A percentile compares a stretch with the other conserved stretches of the same genome.
These are phyloP conservation scores for Daubentonia madagascariensis DNA, from an alignment of 2,113 vertebrate species.

Conservation along the genomic window DNA sequence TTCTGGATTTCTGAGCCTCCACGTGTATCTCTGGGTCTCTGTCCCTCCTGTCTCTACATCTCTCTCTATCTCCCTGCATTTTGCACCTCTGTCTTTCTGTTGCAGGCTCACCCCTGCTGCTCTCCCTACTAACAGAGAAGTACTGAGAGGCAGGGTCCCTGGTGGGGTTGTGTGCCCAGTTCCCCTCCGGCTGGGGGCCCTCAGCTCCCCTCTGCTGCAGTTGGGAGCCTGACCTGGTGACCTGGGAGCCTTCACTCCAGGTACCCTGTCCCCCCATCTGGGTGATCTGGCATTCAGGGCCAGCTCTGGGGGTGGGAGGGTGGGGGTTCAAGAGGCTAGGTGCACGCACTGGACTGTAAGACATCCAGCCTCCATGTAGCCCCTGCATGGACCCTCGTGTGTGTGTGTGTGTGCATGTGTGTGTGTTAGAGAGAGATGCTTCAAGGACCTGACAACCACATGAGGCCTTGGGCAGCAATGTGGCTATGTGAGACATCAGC, in stretches of 20 bases:
- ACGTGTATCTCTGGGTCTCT: neutral
- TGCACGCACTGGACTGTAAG: neutral
- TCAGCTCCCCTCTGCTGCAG: neutral
- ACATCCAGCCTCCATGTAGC: neutral
- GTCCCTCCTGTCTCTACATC: neutral
- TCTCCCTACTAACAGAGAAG: neutral
- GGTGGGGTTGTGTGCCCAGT: neutral
- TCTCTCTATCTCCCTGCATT: neutral
- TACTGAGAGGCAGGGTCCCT: neutral
- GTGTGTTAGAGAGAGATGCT: neutral
- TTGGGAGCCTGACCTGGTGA: conserved; percentile 1
- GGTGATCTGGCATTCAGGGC: neutral
- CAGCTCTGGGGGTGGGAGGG: neutral
- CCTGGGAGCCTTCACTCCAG: neutral
- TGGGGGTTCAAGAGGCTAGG: neutral
- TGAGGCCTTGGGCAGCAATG: neutral
- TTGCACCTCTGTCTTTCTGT: neutral
- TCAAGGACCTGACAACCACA: neutral
- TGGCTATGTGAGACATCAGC: neutral
- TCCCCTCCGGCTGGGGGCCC: neutral
- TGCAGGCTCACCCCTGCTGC: neutral
- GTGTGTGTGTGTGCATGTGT: neutral
- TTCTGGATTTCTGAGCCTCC: neutral
- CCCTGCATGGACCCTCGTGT: too few relatives aligned
- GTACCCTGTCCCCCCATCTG: neutral